Evolutionary conservation across 2,888 invertebrate genomes (phyloP).

Genomic region (Athalia circularis): DNA sequence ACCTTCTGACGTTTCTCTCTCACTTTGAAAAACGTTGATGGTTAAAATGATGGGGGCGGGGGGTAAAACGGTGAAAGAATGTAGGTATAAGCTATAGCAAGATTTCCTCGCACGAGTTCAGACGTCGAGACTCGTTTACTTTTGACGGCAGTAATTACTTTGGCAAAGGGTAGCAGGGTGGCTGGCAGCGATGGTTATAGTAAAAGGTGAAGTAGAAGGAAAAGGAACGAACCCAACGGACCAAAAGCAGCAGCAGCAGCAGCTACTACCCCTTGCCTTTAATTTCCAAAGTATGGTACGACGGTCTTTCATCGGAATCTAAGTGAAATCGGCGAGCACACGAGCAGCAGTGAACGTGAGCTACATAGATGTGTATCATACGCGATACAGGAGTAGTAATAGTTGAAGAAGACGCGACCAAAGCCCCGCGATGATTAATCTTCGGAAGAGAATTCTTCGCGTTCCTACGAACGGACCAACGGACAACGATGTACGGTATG

Average conservation of each 20-base stretch:
- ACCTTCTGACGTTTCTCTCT: no score
- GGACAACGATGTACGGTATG: background rate
- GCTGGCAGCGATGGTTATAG: background rate
- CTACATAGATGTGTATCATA: background rate
- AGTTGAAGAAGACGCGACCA: background rate
- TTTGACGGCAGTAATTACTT: slow-evolving; percentile 35
- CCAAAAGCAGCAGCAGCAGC: background rate
- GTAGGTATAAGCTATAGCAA: no score
- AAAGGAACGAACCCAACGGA: background rate
- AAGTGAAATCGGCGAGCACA: slow-evolving; percentile 19
- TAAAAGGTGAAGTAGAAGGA: no score
- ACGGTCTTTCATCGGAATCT: slow-evolving; percentile 24
- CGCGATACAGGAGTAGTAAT: background rate
- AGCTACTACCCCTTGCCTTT: slow-evolving; percentile 10
- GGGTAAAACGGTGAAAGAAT: no score
- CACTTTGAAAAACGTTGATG: no score
- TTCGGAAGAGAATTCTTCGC: background rate
- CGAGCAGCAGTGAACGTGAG: background rate
- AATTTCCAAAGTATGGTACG: slow-evolving; percentile 32
- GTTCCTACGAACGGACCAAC: background rate
- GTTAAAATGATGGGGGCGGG: no score
- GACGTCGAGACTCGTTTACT: background rate
- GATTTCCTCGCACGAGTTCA: background rate
- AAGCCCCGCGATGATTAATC: slow-evolving; percentile 22
- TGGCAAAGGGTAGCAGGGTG: slow-evolving; percentile 14